A percentile compares a stretch with the other conserved stretches of the same genome.
Evolutionary conservation across 2,113 vertebrate species (phyloP).

Genomic region (Camarhynchus parvulus): DNA sequence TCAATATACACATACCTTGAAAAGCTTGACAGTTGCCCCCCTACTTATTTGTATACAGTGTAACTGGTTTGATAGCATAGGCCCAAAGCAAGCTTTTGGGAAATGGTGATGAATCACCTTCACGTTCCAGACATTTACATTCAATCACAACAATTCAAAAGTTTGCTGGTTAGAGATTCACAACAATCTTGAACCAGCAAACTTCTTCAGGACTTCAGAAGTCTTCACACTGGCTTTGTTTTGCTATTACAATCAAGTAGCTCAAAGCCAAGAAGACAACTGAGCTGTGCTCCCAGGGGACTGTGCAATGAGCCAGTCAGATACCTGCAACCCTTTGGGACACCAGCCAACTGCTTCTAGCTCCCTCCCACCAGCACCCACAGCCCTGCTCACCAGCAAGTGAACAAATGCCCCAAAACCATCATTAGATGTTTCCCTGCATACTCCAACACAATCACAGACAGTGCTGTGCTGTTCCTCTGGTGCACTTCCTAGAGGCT

Average conservation of each 20-base stretch:
- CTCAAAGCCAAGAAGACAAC: not conserved
- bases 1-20: accelerated
- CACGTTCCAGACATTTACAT: not conserved
- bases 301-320: not conserved
- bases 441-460: not conserved
- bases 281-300: not conserved
- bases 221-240: not conserved
- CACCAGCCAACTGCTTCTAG: not conserved
- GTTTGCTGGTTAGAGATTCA: not conserved
- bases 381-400: accelerated
- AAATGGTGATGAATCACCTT: not conserved
- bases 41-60: not conserved
- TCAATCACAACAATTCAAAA: not conserved
- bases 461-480: not conserved
- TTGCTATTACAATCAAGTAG: not conserved
- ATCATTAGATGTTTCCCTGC: not conserved
- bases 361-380: not conserved
- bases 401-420: not conserved
- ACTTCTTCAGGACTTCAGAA: not conserved
- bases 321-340: not conserved
- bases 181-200: not conserved
- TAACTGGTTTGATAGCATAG: not conserved
- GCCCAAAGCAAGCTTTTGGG: not conserved
- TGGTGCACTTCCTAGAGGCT: accelerated
- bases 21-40: not conserved